Base-by-base conservation (phyloP, 2,888 invertebrate species). In the Crocallis elinguaria region DNA sequence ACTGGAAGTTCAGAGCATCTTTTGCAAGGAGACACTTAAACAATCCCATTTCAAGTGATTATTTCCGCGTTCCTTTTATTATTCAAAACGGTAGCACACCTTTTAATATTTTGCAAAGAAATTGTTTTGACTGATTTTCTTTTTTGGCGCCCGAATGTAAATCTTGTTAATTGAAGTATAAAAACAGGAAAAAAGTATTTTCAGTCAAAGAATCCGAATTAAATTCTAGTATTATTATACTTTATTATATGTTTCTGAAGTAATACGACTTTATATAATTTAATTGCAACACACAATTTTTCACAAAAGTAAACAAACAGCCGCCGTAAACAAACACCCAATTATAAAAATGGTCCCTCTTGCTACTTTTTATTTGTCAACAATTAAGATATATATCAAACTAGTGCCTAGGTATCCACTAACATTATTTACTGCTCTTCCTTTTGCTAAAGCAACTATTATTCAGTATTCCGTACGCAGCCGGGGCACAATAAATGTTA, bases 401-500 rank as follows among this genome's bases (percentile, higher is more conserved):
- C 5, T 19, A 8, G 19, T 42, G n/a, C n/a, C n/a, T n/a, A n/a
- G n/a, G n/a, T n/a, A n/a, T 11, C 3, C 30, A 11, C 29, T 21
- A 21, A 33, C 27, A 39, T 48, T 44, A 54, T 44, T 33, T 29
- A 35, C 39, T 37, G 25, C 19, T 9, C 13, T 30, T 27, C 17
- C 19, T 27, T 41, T 29, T 37, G 12, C 45, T 27, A 11, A 25
- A 42, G 42, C 36, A 44, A 54, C 35, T 43, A 46, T 52, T 41
- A 45, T 27, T 49, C 37, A 41, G 54, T 44, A 36, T 55, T 41
- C 45, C 35, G 44, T 32, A 32, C 36, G 32, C 53, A 43, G 11
- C 33, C 27, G 33, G 38, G 30, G 43, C 44, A 45, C 49, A 44
- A 49, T 49, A 49, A 50, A 55, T 55, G 49, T 33, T 49, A 12